phyloP scores from a whole-genome alignment of 2,888 invertebrate species.

The Scaptomyza polygonia region DNA sequence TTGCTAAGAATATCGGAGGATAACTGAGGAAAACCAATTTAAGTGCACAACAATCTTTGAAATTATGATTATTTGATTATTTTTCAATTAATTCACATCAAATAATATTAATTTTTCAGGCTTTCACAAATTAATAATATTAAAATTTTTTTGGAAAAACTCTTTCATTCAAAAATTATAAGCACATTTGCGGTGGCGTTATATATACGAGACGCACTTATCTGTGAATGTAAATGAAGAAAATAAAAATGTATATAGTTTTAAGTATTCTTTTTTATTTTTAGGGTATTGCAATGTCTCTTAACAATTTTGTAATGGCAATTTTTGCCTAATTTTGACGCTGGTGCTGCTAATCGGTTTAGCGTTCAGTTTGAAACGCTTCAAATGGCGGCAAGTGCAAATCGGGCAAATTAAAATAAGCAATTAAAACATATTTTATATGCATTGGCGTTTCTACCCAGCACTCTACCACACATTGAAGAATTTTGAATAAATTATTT shows the following conservation, averaged over 20 bases:
- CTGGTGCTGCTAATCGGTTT: constrained; percentile 60
- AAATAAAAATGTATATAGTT: neutral
- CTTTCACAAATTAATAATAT: too few species aligned
- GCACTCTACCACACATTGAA: constrained; percentile 20
- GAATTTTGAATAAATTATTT: constrained; percentile 75
- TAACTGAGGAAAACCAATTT: too few species aligned
- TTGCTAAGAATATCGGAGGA: too few species aligned
- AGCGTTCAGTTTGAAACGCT: constrained; percentile 59
- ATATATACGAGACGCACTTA: too few species aligned
- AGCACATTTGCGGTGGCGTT: too few species aligned
- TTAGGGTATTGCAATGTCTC: constrained; percentile 20
- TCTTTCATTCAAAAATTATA: too few species aligned
- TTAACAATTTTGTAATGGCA: neutral
- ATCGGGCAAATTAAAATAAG: constrained; percentile 74
- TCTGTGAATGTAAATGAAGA: too few species aligned
- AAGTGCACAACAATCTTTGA: too few species aligned
- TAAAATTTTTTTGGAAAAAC: too few species aligned
- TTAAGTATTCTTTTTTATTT: neutral
- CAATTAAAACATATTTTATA: constrained; percentile 77
- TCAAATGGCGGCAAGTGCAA: constrained; percentile 69
- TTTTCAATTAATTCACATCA: too few species aligned
- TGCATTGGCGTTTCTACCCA: neutral
- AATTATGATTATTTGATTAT: too few species aligned
- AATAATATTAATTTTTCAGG: too few species aligned
- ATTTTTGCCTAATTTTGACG: constrained; percentile 5